phyloP scores from a whole-genome alignment of 1,140 invertebrate species.

The Hylyphantes graminicola region DNA sequence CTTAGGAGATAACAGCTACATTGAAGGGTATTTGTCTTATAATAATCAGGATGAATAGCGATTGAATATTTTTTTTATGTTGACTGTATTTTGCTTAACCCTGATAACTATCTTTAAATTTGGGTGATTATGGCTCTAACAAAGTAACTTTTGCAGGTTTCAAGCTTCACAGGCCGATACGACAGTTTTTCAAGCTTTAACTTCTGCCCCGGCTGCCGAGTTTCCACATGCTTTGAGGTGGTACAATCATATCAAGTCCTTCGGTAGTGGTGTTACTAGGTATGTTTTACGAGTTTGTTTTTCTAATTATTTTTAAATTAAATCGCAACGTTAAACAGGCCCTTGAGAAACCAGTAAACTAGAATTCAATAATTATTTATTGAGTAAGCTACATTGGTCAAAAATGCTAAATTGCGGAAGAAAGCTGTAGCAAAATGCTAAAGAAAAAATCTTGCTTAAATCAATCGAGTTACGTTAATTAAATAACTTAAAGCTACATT shows the following conservation, averaged over 20 bases:
- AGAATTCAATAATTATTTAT: too few relatives aligned
- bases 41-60: neutral
- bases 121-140: neutral
- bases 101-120: too few relatives aligned
- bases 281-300: slow-evolving; percentile 52
- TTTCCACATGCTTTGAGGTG: slow-evolving; percentile 85
- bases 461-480: too few relatives aligned
- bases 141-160: slow-evolving; percentile 74
- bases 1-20: slow-evolving; percentile 86
- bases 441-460: too few relatives aligned
- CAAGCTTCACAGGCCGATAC: slow-evolving; percentile 87
- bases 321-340: too few relatives aligned
- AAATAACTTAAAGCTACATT: too few relatives aligned
- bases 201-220: slow-evolving; percentile 77
- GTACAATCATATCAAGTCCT: slow-evolving; percentile 96
- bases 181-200: slow-evolving; percentile 81
- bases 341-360: too few relatives aligned
- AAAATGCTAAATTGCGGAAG: too few relatives aligned
- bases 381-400: too few relatives aligned
- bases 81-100: neutral
- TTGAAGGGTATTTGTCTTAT: slow-evolving; percentile 78
- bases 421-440: too few relatives aligned
- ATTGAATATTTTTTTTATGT: slow-evolving; percentile 13
- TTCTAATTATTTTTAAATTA: too few relatives aligned
- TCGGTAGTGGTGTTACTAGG: slow-evolving; percentile 71